Evolutionary conservation across 92 coral and sea anemone genomes (phyloP).

Genomic region (Palythoa heliodiscus): DNA sequence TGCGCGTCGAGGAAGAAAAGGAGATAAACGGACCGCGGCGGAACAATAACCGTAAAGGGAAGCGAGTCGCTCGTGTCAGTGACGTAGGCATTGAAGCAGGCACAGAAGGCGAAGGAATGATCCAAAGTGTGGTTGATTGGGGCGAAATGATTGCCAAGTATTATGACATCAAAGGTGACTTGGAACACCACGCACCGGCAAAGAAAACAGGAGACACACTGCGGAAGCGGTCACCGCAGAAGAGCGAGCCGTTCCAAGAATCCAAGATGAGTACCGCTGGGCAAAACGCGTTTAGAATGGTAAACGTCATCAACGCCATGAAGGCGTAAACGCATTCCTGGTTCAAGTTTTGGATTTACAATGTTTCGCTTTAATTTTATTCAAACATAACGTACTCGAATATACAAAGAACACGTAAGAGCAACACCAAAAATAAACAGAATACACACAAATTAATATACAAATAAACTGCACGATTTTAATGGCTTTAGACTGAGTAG

Average conservation of each 20-base stretch:
- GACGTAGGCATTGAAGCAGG: constrained; percentile 44
- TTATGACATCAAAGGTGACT: constrained; percentile 73
- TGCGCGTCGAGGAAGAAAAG: constrained; percentile 61
- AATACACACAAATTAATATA: not conserved
- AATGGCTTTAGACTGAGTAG: not conserved
- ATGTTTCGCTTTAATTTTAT: not conserved
- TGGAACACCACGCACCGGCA: constrained; percentile 29
- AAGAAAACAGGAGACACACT: constrained; percentile 23
- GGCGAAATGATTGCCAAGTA: constrained; percentile 67
- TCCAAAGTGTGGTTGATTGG: constrained; percentile 88
- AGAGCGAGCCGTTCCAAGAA: constrained; percentile 9
- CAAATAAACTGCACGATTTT: not conserved
- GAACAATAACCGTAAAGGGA: constrained; percentile 11
- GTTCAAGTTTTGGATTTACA: not conserved
- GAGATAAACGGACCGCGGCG: constrained; percentile 20
- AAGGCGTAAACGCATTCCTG: not conserved
- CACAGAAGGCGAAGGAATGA: constrained; percentile 48
- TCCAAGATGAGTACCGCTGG: not conserved
- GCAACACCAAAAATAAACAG: too few relatives aligned
- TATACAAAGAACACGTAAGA: too few relatives aligned
- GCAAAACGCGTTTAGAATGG: constrained; percentile 1
- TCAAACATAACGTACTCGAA: not conserved
- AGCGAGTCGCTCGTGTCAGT: constrained; percentile 23
- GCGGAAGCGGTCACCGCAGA: constrained; percentile 24
- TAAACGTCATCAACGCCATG: constrained; percentile 29